Percentiles rank a stretch among this genome's conserved stretches.
phyloP scores from a whole-genome alignment of 2,888 invertebrate genomes.

The Notodonta ziczac region DNA sequence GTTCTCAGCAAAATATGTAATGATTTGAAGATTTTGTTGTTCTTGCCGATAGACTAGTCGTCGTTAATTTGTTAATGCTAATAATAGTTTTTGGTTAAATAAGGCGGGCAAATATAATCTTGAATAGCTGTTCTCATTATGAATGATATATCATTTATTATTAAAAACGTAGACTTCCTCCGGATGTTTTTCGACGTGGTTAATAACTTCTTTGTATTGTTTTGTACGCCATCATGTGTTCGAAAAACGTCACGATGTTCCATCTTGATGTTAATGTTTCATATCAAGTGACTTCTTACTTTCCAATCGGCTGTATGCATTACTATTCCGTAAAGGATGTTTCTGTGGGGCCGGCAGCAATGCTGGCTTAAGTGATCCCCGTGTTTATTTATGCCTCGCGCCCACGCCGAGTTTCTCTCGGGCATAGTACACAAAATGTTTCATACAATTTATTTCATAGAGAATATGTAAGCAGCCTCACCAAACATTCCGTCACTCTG shows the following conservation, averaged over 20 bases:
- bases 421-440: background rate
- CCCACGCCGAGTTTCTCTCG: background rate
- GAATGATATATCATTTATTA: background rate
- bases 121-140: background rate
- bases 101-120: background rate
- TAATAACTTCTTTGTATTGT: constrained; percentile 5
- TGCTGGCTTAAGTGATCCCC: background rate
- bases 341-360: background rate
- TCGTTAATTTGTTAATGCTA: background rate
- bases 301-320: background rate
- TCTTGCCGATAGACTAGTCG: background rate
- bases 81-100: background rate
- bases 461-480: background rate
- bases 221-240: constrained; percentile 2
- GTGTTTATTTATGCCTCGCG: background rate
- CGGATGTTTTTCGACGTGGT: constrained; percentile 1
- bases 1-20: background rate
- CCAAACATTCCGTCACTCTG: background rate
- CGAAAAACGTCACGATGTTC: background rate
- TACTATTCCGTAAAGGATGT: background rate
- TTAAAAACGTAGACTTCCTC: constrained; percentile 3
- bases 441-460: background rate
- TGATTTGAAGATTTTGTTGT: background rate
- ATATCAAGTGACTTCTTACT: background rate
- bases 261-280: background rate